These are phyloP conservation scores for Aphelinus certus DNA, from an alignment of 1,140 invertebrate genomes.

Conservation along the genomic window DNA sequence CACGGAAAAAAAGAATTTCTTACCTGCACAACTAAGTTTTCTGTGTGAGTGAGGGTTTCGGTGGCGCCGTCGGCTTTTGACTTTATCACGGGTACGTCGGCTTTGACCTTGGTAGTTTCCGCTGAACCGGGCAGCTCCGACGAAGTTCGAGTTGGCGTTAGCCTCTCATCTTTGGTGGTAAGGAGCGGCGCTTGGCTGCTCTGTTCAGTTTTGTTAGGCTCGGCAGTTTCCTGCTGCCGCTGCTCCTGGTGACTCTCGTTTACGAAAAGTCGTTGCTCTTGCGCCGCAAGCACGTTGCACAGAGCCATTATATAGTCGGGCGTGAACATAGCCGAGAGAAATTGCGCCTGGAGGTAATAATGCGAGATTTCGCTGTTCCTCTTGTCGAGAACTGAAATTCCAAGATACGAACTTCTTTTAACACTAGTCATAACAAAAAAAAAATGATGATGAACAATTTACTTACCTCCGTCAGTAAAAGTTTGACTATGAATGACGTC, in stretches of 20 bases:
- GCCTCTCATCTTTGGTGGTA: conserved; percentile 14
- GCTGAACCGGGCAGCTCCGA: background rate
- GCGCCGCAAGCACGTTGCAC: conserved; percentile 76
- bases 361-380: background rate
- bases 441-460: background rate
- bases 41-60: conserved; percentile 34
- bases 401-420: background rate
- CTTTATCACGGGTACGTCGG: conserved; percentile 28
- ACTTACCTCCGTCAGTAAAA: conserved; percentile 4
- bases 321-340: conserved; percentile 71
- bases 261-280: conserved; percentile 59
- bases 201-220: conserved; percentile 31
- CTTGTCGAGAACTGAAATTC: background rate
- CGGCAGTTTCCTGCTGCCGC: background rate
- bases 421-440: no score
- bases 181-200: background rate
- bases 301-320: conserved; percentile 77
- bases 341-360: conserved; percentile 48
- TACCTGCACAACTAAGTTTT: conserved; percentile 52
- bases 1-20: conserved; percentile 31
- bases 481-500: background rate
- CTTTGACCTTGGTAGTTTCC: conserved; percentile 24
- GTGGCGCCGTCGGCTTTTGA: conserved; percentile 15
- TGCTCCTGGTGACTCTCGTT: conserved; percentile 25
- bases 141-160: conserved; percentile 4